Evolutionary conservation across 2,113 vertebrate species (phyloP), one percentile per base, ranked within the genome.

Genomic region (Boleophthalmus pectinirostris): DNA sequence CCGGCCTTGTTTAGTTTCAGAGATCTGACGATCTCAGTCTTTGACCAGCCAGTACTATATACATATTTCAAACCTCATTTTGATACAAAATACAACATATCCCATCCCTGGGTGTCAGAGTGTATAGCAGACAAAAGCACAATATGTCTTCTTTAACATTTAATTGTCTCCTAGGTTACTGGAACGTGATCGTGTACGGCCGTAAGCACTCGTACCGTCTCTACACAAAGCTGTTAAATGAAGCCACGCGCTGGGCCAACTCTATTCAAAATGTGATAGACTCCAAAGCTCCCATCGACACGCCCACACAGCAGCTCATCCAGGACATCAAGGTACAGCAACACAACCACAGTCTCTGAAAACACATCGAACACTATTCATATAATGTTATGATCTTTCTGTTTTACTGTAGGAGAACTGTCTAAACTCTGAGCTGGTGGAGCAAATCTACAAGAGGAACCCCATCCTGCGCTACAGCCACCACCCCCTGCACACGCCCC

Each of bases 401-500:
- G 29, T 43, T 43, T 6, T 66, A 56, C 77, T 78, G 66, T 80
- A 99, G 98, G 98, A 99, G 91, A 99, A 99, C 92, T 97, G 95
- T 83, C 90, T 98, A 82, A 99, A 98, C 85, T 70, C 83, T 0
- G 98, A 99, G 15, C 97, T 99, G 63, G 96, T 99, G 78, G 97
- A 98, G 80, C 98, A 99, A 93, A 96, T 99, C 79, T 98, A 96
- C 85, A 97, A 94, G 85, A 95, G 97, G 86, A 99, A 99, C 87
- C 98, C 98, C 20, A 98, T 99, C 84, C 95, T 99, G 0, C 96
- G 98, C 38, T 95, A 96, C 89, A 99, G 96, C 25, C 94, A 96
- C 66, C 97, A 99, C 77, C 95, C 97, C 0, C 82, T 99, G 88
- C 98, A 98, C 84, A 96, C 97, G 0, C 96, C 98, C 0, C 93